Evolutionary conservation across 2,797 vertebrate genomes (phyloP).

Genomic region (Erethizon dorsatum): DNA sequence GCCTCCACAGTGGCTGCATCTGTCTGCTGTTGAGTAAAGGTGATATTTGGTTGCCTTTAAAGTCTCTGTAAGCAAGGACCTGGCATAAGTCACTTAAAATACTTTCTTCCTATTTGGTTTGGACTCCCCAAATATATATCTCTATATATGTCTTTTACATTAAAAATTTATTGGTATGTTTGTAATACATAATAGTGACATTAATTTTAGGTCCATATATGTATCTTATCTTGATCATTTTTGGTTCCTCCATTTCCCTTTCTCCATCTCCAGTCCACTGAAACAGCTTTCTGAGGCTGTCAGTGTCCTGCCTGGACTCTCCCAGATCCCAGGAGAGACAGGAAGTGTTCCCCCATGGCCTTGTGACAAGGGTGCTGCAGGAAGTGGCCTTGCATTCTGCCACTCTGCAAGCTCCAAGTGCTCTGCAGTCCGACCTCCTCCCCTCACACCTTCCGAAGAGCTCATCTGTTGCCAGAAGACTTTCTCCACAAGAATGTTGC

Average conservation of each 20-base stretch:
- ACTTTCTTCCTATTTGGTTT: background rate
- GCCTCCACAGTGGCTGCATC: background rate
- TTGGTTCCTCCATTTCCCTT: background rate
- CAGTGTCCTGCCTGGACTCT: background rate
- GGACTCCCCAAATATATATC: background rate
- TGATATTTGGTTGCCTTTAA: background rate
- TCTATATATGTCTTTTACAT: background rate
- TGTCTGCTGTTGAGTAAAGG: background rate
- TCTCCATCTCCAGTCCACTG: background rate
- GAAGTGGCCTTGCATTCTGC: background rate
- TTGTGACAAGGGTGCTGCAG: rapidly evolving
- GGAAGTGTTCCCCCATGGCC: rapidly evolving
- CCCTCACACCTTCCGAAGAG: rapidly evolving
- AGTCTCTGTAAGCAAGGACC: background rate
- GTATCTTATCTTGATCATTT: background rate
- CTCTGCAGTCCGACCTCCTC: background rate
- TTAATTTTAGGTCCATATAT: background rate
- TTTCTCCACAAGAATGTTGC: background rate
- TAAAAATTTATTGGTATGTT: background rate
- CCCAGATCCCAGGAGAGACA: background rate
- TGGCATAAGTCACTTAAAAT: background rate
- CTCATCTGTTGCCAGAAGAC: background rate
- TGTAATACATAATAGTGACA: background rate
- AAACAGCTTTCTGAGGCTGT: background rate
- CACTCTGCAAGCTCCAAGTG: background rate